Conservation (phyloP, 2,797 vertebrate genomes). For the Streptopelia turtur region DNA sequence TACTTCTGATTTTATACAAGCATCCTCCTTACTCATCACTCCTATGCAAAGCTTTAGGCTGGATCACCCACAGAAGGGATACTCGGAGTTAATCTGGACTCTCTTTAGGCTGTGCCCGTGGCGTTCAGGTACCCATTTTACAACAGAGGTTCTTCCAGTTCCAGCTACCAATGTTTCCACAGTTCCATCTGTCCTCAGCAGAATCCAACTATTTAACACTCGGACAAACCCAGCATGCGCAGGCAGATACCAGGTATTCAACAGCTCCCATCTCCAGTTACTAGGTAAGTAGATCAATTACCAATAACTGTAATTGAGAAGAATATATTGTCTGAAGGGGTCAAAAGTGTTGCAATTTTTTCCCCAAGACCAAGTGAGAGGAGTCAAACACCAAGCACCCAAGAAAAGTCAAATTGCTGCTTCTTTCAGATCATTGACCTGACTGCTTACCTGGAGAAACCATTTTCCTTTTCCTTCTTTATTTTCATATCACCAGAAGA, state of each 20-base stretch:
- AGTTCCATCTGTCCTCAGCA: background rate
- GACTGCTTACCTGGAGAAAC: conserved; percentile 87
- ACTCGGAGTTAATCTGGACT: background rate
- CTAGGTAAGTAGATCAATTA: background rate
- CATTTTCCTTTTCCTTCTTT: conserved; percentile 95
- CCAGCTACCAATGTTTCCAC: background rate
- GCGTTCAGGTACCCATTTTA: background rate
- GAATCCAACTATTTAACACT: background rate
- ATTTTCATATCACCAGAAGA: conserved; percentile 84
- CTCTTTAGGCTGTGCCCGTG: background rate
- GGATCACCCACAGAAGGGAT: background rate
- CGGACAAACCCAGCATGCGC: background rate
- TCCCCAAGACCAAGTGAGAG: background rate
- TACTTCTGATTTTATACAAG: background rate
- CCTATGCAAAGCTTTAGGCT: background rate
- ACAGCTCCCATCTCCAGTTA: background rate
- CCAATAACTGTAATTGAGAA: background rate
- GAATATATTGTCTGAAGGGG: rapidly evolving
- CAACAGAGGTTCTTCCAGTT: background rate
- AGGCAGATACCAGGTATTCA: background rate
- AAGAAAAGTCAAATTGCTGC: background rate
- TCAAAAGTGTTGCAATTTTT: background rate
- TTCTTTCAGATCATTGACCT: background rate
- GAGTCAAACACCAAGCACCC: background rate
- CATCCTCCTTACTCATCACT: background rate